Base-by-base conservation (phyloP, 2,888 invertebrate genomes). In the Aleiodes testaceus region DNA sequence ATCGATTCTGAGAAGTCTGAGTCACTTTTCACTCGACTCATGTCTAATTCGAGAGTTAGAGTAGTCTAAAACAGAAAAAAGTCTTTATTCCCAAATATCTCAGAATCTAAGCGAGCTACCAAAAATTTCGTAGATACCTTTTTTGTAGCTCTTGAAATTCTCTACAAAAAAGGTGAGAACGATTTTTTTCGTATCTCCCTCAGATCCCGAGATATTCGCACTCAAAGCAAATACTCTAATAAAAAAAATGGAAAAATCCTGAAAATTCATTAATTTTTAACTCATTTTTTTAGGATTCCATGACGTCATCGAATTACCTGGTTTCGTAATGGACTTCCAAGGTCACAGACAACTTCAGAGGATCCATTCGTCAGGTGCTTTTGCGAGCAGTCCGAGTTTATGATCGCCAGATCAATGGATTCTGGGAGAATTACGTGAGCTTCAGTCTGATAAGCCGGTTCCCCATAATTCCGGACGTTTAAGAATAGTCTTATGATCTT, bases 251-350 rank as follows among this genome's bases (percentile, higher is more conserved):
- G 7, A 36, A 36, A 36, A 36, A 6, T 9, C 11, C 26, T 3
- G 26, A 9, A 36, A 26, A 26, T 26, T 26, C 26, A 5, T 26
- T 2, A 1, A 5, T 36, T 36, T 36, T 36, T 11, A 3, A 3
- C 26, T 36, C 36, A 36, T 7, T 52, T 20, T 14, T 14, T n/a
- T n/a, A n/a, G 11, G 14, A 26, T 14, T 3, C 26, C n/a, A 12
- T 3, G 30, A 53, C 30, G 7, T n/a, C 59, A 22, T 36, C 3
- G 7, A 55, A 42, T 72, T 66, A 77, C 72, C 47, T 77, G 74
- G 16, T 66, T 53, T 50, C 75, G 74, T 16, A 88, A 73, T 2
- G 85, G 86, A 77, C 87, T 85, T 9, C 77, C 86, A 18, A 87
- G 74, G 16, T 79, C 73, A 72, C 87, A 87, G 14, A 77, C 71